Conservation (phyloP, 2,888 invertebrate species). For the Danaus chrysippus region DNA sequence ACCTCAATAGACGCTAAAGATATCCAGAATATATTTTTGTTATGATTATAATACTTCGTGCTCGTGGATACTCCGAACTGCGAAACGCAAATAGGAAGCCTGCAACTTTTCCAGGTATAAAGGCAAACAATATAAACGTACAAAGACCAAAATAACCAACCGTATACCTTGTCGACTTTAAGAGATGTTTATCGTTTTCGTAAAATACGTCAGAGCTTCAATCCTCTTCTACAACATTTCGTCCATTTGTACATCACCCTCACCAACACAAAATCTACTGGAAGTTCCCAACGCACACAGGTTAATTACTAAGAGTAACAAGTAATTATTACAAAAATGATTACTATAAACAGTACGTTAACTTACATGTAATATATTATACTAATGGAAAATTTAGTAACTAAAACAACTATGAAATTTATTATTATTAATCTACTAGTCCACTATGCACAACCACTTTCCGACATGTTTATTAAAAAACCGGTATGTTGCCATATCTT, state of each 20-base stretch:
- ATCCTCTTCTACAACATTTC: slow-evolving; percentile 65
- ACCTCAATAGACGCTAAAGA: slow-evolving; percentile 42
- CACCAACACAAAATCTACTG: slow-evolving; percentile 69
- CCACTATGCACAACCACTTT: slow-evolving; percentile 60
- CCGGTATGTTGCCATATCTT: slow-evolving; percentile 39
- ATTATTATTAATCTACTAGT: slow-evolving; percentile 40
- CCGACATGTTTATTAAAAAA: slow-evolving; percentile 62
- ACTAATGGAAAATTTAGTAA: slow-evolving; percentile 12
- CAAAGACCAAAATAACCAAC: slow-evolving; percentile 19
- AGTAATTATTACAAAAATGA: slow-evolving; percentile 10
- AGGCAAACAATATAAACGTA: slow-evolving; percentile 19
- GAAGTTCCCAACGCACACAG: slow-evolving; percentile 57
- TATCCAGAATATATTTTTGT: slow-evolving; percentile 46
- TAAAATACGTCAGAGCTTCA: slow-evolving; percentile 42
- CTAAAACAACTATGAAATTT: slow-evolving; percentile 36
- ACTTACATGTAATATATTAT: slow-evolving; percentile 19
- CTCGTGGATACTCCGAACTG: slow-evolving; percentile 54
- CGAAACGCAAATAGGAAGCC: slow-evolving; percentile 62
- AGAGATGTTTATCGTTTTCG: slow-evolving; percentile 39
- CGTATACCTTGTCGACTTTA: slow-evolving; percentile 47
- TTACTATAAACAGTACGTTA: slow-evolving; percentile 10
- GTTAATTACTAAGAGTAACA: slow-evolving; percentile 38
- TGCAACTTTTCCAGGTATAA: slow-evolving; percentile 51
- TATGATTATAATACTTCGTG: slow-evolving; percentile 46
- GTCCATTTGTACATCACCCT: slow-evolving; percentile 60